Base-by-base conservation (phyloP, 2,888 invertebrate genomes). In the Mechanitis messenoides region DNA sequence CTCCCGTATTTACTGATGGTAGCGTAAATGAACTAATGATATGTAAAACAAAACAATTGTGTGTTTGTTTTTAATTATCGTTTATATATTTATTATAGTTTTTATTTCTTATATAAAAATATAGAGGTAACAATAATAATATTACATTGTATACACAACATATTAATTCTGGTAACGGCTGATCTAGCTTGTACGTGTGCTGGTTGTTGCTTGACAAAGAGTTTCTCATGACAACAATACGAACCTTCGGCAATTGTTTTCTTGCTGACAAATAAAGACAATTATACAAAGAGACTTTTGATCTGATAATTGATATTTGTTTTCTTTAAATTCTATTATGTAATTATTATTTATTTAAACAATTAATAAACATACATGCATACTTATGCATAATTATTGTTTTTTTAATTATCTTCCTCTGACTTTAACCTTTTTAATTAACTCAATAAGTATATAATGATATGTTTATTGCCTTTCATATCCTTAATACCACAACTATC, bases 221-320 rank as follows among this genome's bases (percentile, higher is more conserved):
- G 45, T 68, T 83, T 85, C 85, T 71, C 84, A 84, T 81, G 78
- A 67, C 76, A 66, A 84, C 85, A 85, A 85, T 84, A 78, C 46
- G 63, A 60, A 68, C 69, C 74, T 84, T 83, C 78, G 76, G 82
- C 79, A 85, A 85, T 84, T 82, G 82, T 81, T 80, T 58, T 75
- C 67, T 35, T 38, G 57, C 46, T 33, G 31, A 60, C 59, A 61
- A 56, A 57, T 47, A 63, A 61, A 55, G 59, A 59, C 50, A 69
- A 68, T 69, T 67, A 64, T 74, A 72, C 63, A 59, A 69, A 73
- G 56, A 61, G 74, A 76, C 50, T 77, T 71, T 71, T 71, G 76
- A 78, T 80, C 75, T 75, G 74, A 74, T 74, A 78, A 68, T 60
- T 62, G 62, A 53, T 55, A 55, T 50, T 50, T 45, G 33, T 53